Evolutionary conservation across 2,888 invertebrate species (phyloP).

Genomic region (Amphimallon solstitiale): DNA sequence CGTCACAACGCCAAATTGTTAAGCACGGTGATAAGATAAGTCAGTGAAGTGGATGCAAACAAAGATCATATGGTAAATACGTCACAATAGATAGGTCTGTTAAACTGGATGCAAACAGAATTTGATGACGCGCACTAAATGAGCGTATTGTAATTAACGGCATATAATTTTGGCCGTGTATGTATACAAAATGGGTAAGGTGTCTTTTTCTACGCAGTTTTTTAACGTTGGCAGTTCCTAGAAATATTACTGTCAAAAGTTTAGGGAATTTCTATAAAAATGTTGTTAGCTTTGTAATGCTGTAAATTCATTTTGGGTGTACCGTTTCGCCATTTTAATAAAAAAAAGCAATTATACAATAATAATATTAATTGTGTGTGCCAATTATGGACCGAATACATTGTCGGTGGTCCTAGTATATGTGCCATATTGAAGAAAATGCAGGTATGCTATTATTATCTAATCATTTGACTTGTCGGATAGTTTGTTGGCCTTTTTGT

Average conservation of each 20-base stretch:
- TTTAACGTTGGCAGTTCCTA: background rate
- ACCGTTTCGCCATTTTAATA: slow-evolving; percentile 41
- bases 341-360: slow-evolving; percentile 27
- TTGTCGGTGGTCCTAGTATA: background rate
- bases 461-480: slow-evolving; percentile 29
- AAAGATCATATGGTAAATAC: too few relatives aligned
- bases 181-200: too few relatives aligned
- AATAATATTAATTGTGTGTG: slow-evolving; percentile 11
- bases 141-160: too few relatives aligned
- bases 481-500: slow-evolving; percentile 42
- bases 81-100: too few relatives aligned
- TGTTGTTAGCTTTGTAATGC: slow-evolving; percentile 1
- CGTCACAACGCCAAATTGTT: too few relatives aligned
- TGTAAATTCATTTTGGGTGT: slow-evolving; percentile 40
- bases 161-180: too few relatives aligned
- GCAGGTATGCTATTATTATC: slow-evolving; percentile 9
- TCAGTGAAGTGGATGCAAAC: too few relatives aligned
- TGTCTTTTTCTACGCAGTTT: background rate
- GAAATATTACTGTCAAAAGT: slow-evolving; percentile 15
- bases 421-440: background rate
- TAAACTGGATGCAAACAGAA: too few relatives aligned
- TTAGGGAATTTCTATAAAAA: slow-evolving; percentile 13
- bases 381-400: background rate
- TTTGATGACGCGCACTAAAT: too few relatives aligned
- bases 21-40: too few relatives aligned